phyloP scores from a whole-genome alignment of 2,113 vertebrate genomes.

The Panthera leo region DNA sequence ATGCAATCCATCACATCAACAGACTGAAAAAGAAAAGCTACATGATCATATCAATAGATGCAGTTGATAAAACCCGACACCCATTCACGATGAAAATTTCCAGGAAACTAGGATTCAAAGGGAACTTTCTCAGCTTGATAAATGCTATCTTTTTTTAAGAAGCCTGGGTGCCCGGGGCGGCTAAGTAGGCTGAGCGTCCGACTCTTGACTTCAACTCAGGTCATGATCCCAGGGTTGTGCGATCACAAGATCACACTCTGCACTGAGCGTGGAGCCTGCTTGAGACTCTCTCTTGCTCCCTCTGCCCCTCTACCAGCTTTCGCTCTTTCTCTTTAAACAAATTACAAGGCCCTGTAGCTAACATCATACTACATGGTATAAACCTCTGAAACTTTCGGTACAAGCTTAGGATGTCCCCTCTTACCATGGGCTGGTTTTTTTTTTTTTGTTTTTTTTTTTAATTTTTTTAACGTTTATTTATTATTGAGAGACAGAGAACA shows the following conservation, averaged over 20 bases:
- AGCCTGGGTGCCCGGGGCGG: no score
- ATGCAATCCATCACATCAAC: background rate
- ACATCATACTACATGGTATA: background rate
- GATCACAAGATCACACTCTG: no score
- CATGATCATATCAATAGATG: background rate
- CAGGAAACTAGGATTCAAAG: background rate
- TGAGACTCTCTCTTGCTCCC: no score
- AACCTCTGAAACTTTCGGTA: background rate
- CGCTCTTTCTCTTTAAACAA: background rate
- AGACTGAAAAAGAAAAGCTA: background rate
- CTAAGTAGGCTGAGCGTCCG: no score
- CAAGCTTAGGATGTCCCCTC: background rate
- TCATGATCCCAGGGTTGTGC: no score
- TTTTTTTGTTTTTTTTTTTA: no score
- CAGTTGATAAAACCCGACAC: background rate
- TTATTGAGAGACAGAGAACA: no score
- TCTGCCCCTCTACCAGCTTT: no score
- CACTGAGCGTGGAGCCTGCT: no score
- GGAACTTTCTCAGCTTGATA: background rate
- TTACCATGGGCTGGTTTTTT: no score
- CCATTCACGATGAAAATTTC: background rate
- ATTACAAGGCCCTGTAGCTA: background rate
- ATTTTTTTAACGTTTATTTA: no score
- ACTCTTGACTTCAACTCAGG: no score
- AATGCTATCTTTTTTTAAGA: background rate